Conservation (phyloP, 2,888 invertebrate genomes). For the Clusia tigrina region DNA sequence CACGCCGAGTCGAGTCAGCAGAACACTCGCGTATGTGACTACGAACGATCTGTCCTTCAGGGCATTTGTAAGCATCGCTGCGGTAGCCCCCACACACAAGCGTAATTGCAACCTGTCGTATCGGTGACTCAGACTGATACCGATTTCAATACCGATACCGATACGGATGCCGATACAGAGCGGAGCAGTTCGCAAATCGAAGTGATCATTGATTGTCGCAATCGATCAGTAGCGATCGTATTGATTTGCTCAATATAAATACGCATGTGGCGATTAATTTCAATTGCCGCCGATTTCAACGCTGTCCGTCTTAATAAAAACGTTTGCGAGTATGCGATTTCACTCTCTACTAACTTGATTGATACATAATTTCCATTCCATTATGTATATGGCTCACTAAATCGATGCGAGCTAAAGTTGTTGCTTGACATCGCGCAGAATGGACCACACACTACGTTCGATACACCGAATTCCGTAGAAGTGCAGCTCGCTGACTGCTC, state of each 20-base stretch:
- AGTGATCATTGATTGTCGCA: background rate
- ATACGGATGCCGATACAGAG: background rate
- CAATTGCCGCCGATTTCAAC: conserved; percentile 21
- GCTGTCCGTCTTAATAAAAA: conserved; percentile 24
- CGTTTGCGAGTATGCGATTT: background rate
- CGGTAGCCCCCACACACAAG: background rate
- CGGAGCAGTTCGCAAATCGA: too few species aligned
- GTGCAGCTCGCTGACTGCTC: background rate
- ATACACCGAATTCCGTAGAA: background rate
- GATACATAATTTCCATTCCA: too few species aligned
- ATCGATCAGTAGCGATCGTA: background rate
- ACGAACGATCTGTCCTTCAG: background rate
- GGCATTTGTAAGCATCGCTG: background rate
- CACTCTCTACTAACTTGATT: background rate
- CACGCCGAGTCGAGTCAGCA: too few species aligned
- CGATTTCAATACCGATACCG: background rate
- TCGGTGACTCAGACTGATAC: background rate
- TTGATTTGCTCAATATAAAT: background rate
- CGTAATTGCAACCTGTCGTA: background rate
- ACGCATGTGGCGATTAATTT: conserved; percentile 22
- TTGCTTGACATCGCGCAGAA: background rate
- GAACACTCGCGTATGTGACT: background rate
- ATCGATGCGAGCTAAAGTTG: background rate
- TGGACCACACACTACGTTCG: conserved; percentile 1
- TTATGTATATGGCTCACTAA: too few species aligned